A percentile compares a stretch with the other conserved stretches of the same genome.
These are phyloP conservation scores for Eidolon dupreanum DNA, from an alignment of 2,797 vertebrate species.

Conservation along the genomic window DNA sequence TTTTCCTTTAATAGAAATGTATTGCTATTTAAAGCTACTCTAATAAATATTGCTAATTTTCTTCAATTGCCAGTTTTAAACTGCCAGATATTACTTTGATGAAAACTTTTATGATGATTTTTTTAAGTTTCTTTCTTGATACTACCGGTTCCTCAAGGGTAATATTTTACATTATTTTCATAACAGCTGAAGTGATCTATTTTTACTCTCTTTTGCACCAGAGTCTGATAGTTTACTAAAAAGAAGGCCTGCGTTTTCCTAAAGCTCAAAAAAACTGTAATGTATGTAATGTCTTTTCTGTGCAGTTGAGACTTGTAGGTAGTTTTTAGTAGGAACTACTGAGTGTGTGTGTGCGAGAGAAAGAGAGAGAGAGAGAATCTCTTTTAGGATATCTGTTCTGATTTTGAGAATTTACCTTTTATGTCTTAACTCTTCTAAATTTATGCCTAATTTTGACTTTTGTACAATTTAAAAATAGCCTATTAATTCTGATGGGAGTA, in stretches of 20 bases:
- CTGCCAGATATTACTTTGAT: constrained; percentile 2
- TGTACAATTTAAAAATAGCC: background rate
- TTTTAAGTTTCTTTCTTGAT: background rate
- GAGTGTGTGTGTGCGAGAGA: background rate
- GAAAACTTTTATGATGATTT: background rate
- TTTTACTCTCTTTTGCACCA: background rate
- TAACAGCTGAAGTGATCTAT: background rate
- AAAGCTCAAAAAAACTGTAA: background rate
- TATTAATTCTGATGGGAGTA: background rate
- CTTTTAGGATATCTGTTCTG: background rate
- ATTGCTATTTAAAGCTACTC: background rate
- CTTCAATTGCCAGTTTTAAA: constrained; percentile 17
- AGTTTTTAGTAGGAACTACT: background rate
- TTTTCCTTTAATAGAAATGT: background rate
- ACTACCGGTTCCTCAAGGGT: background rate
- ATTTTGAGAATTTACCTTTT: constrained; percentile 35
- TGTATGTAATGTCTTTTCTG: background rate
- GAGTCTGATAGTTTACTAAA: constrained; percentile 16
- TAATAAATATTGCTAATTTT: background rate
- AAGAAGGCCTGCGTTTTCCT: background rate
- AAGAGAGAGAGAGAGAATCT: background rate
- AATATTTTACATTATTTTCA: background rate
- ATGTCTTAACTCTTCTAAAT: background rate
- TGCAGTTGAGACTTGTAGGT: constrained; percentile 22
- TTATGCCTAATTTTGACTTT: background rate